phyloP scores from a whole-genome alignment of 2,797 vertebrate genomes.

The Melanotaenia maccullochi region DNA sequence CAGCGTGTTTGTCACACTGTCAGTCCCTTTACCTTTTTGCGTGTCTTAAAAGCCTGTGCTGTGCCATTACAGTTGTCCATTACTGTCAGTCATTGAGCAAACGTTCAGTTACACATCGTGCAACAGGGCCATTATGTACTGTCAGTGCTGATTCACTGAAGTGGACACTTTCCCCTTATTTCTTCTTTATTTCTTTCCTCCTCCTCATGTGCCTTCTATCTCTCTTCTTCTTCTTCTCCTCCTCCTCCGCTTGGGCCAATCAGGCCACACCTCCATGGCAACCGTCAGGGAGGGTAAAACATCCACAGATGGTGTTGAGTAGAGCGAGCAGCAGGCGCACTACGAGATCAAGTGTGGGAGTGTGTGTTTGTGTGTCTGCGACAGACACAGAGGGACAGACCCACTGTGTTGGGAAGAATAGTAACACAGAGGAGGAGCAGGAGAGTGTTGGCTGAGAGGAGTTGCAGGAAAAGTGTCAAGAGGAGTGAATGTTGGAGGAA shows the following conservation, averaged over 20 bases:
- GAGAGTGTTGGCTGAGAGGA: slow-evolving; percentile 44
- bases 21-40: background rate
- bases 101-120: slow-evolving; percentile 57
- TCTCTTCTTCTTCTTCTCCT: slow-evolving; percentile 47
- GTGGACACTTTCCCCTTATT: slow-evolving; percentile 75
- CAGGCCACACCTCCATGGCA: slow-evolving; percentile 87
- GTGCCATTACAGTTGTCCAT: slow-evolving; percentile 44
- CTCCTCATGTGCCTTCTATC: slow-evolving; percentile 49
- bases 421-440: slow-evolving; percentile 45
- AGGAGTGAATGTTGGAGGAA: slow-evolving; percentile 36
- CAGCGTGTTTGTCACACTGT: slow-evolving; percentile 15
- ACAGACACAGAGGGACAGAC: slow-evolving; percentile 37
- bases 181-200: slow-evolving; percentile 61
- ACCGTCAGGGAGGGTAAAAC: slow-evolving; percentile 85
- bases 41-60: slow-evolving; percentile 9
- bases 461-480: slow-evolving; percentile 38
- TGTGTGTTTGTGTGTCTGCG: slow-evolving; percentile 64
- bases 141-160: slow-evolving; percentile 82
- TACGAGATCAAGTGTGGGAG: slow-evolving; percentile 75
- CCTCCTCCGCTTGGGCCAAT: slow-evolving; percentile 68
- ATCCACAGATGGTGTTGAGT: slow-evolving; percentile 86
- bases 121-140: slow-evolving; percentile 72
- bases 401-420: slow-evolving; percentile 50
- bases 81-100: slow-evolving; percentile 59
- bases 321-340: slow-evolving; percentile 75